phyloP scores from a whole-genome alignment of 1,140 invertebrate species.

The Apocrypta bakeri region DNA sequence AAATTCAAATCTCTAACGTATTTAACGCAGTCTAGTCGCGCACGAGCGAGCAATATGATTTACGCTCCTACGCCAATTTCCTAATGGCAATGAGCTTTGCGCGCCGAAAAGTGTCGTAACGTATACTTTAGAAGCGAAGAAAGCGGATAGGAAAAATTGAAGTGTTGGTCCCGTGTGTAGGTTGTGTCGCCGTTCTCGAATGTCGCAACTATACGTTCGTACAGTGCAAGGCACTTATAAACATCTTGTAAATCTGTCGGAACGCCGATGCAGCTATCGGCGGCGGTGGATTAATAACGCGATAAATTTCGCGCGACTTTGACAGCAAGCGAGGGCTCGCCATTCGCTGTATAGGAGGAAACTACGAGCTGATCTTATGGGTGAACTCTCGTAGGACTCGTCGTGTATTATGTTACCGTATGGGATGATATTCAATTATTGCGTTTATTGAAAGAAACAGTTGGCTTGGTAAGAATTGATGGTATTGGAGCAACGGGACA shows the following conservation, averaged over 20 bases:
- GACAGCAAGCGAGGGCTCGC: conserved; percentile 40
- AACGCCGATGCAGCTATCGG: conserved; percentile 21
- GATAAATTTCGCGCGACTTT: conserved; percentile 62
- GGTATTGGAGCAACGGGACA: no score
- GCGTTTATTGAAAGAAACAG: no score
- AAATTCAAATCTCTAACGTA: conserved; percentile 18
- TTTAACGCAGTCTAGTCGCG: background rate
- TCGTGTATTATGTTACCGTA: no score
- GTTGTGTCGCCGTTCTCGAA: background rate
- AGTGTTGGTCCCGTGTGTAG: conserved; percentile 28
- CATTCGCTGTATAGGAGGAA: background rate
- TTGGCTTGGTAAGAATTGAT: no score
- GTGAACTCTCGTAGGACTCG: no score
- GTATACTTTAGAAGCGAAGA: background rate
- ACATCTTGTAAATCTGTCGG: conserved; percentile 46
- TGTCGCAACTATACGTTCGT: conserved; percentile 29
- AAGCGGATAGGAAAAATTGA: conserved; percentile 37
- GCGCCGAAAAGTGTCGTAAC: conserved; percentile 17
- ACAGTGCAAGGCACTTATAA: background rate
- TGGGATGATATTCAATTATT: no score
- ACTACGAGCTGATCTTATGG: no score
- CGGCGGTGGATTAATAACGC: conserved; percentile 61
- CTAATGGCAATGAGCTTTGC: background rate
- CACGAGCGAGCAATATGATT: conserved; percentile 33
- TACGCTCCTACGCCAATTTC: conserved; percentile 16